phyloP scores from a whole-genome alignment of 2,113 vertebrate genomes.

The Octodon degus region DNA sequence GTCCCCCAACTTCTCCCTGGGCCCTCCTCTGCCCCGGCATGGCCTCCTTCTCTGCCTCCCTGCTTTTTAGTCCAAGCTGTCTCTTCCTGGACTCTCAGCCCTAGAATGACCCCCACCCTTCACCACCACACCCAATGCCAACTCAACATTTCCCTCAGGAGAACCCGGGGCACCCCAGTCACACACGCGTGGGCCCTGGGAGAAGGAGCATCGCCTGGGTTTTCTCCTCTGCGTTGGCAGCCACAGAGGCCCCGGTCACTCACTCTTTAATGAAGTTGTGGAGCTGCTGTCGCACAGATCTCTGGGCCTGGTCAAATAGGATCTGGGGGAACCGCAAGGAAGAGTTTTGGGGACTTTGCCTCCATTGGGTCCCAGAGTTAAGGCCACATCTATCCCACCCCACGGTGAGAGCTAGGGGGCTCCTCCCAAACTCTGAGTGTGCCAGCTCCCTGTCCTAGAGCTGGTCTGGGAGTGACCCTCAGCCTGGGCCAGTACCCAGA shows the following conservation, averaged over 20 bases:
- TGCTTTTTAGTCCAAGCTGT: neutral
- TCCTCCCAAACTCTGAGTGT: neutral
- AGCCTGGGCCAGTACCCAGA: neutral
- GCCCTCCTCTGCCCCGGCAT: neutral
- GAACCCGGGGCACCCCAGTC: neutral
- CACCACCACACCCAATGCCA: no score
- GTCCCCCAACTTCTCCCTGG: neutral
- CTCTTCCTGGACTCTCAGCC: neutral
- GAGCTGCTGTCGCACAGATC: conserved; percentile 96
- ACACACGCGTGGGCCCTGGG: neutral
- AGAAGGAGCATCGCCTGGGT: no score
- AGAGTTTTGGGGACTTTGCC: neutral
- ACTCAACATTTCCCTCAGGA: neutral
- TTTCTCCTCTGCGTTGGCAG: neutral
- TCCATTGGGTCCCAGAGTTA: neutral
- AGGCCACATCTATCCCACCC: neutral
- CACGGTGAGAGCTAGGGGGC: neutral
- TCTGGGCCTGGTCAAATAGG: conserved; percentile 98
- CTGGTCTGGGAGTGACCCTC: neutral
- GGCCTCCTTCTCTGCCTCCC: neutral
- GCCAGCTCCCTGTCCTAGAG: neutral
- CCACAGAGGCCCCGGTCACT: conserved; percentile 83
- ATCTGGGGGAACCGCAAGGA: conserved; percentile 87
- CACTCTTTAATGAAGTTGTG: conserved; percentile 99
- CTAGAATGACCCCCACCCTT: neutral